Conservation (phyloP, 2,113 vertebrate species). For the Prietella phreatophila region DNA sequence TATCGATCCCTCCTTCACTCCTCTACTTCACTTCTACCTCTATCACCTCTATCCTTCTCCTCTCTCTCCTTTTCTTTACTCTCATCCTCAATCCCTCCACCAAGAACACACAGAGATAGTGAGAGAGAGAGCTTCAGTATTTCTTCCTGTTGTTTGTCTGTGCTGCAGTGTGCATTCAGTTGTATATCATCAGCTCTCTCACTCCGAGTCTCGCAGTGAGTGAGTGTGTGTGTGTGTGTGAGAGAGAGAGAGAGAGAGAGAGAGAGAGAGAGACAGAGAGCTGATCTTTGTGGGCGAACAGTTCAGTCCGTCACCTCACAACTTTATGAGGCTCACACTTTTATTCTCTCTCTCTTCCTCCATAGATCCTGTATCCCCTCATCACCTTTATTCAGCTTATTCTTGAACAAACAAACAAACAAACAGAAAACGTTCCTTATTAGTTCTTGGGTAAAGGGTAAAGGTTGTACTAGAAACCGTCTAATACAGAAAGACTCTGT, state of each 20-base stretch:
- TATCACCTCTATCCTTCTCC: background rate
- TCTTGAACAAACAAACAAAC: background rate
- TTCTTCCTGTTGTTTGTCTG: background rate
- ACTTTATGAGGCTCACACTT: background rate
- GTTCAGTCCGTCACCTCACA: background rate
- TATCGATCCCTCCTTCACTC: slow-evolving; percentile 49
- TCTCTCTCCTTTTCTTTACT: slow-evolving; percentile 42
- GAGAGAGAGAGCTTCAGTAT: background rate
- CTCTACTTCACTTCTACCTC: background rate
- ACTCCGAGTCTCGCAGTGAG: background rate
- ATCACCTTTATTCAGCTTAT: background rate
- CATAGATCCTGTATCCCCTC: too few species aligned
- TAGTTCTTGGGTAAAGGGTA: background rate
- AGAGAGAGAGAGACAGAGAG: background rate
- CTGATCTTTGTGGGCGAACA: background rate
- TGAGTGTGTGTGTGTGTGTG: too few species aligned
- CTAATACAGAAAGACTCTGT: background rate
- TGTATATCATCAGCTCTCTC: background rate
- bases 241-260: too few species aligned
- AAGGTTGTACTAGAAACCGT: background rate
- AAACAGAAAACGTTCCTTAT: background rate
- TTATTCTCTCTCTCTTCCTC: background rate
- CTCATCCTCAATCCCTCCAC: slow-evolving; percentile 29
- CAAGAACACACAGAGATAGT: slow-evolving; percentile 54
- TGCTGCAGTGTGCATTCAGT: background rate